Base-by-base conservation (phyloP, 2,113 vertebrate species). In the Dicaeum eximium region DNA sequence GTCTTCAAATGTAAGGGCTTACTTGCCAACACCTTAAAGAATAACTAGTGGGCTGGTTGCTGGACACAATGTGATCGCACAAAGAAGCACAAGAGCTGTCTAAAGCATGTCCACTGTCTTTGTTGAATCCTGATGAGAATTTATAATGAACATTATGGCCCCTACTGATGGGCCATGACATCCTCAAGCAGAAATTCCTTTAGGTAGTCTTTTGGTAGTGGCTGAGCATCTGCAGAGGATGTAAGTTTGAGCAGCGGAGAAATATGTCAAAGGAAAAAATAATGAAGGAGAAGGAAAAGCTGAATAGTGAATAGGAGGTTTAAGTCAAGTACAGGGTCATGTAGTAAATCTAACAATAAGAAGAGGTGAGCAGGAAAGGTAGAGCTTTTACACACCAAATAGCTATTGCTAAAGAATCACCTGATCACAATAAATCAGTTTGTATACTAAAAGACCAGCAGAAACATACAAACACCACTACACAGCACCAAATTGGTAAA, bases 61-160 rank as follows among this genome's bases (percentile, higher is more conserved):
- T 0, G 0, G 60, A 60, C 21, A 38, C 14, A n/a, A 38, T 13
- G 11, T 7, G 1, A 53, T 33, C 30, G 44, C 13, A 60, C 11
- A n/a, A 53, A 60, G 60, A 67, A 74, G 31, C 31, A 50, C 21
- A 57, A 21, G 19, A 66, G 23, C 16, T 51, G 31, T 19, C 24
- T 30, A 28, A 67, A 51, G 14, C 7, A 5, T 8, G 13, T 45
- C 51, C 17, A 38, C 16, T 21, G 30, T 30, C 24, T 67, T 60
- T n/a, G 13, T 1, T 60, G 24, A 45, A 51, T 65, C 20, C 13
- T 24, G 11, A 67, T 9, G 9, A 60, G 9, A 51, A 47, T 54
- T 60, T 31, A 22, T n/a, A 53, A n/a, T 20, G 28, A 80, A 44
- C 12, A 73, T 37, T 37, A 58, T 11, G 15, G 44, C 23, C 33